Conservation (phyloP, 2,113 vertebrate genomes). For the Regulus satrapa region DNA sequence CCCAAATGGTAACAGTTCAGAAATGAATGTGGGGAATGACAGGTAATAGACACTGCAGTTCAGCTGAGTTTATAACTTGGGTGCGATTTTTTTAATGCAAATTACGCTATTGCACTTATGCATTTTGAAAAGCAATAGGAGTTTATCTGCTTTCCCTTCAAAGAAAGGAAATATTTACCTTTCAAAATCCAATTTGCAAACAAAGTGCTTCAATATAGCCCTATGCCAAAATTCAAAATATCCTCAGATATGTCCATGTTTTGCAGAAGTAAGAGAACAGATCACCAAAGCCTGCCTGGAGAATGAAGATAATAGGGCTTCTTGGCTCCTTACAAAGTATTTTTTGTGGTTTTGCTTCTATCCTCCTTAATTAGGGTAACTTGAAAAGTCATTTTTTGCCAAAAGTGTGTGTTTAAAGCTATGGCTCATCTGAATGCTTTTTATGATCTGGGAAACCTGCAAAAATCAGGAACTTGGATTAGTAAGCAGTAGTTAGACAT, state of each 20-base stretch:
- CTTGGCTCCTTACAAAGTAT: not conserved
- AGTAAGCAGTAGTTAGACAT: not conserved
- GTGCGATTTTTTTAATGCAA: not conserved
- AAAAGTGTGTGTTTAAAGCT: not conserved
- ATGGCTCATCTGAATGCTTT: not conserved
- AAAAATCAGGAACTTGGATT: not conserved
- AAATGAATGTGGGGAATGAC: not conserved
- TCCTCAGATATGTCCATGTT: not conserved
- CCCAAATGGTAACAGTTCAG: not conserved
- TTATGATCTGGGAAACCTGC: not conserved
- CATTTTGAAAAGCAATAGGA: not conserved
- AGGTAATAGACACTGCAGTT: not conserved
- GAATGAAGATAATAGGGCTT: not conserved
- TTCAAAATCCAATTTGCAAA: not conserved
- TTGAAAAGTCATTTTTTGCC: not conserved
- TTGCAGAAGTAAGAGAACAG: not conserved
- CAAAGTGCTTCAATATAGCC: not conserved
- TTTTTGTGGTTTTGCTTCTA: not conserved
- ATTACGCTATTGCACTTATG: not conserved
- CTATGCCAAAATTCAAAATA: not conserved
- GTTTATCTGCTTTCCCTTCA: not conserved
- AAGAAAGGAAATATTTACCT: not conserved
- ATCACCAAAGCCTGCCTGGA: not conserved
- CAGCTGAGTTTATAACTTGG: not conserved
- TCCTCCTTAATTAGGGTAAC: not conserved